Conservation (phyloP, 2,113 vertebrate genomes). For the Pomatorhinus ruficollis region DNA sequence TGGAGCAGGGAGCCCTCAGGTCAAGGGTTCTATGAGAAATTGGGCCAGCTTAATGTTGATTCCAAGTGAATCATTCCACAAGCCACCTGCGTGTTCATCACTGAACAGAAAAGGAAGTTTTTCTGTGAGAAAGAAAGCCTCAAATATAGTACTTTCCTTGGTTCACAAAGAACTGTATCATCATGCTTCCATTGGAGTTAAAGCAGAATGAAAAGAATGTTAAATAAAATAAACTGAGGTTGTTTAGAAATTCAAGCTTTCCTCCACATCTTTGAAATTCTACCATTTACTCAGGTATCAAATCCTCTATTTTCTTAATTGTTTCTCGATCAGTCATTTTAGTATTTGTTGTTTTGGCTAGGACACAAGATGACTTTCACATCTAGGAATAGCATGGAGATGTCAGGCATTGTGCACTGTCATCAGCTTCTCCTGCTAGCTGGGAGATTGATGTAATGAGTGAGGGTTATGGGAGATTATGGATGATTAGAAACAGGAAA, state of each 20-base stretch:
- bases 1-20: background rate
- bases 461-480: background rate
- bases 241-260: background rate
- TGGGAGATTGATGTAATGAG: background rate
- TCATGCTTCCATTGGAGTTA: background rate
- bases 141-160: background rate
- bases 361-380: background rate
- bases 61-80: background rate
- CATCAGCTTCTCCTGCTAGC: background rate
- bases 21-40: background rate
- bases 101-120: background rate
- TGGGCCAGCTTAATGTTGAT: background rate
- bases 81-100: background rate
- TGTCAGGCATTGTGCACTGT: background rate
- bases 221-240: background rate
- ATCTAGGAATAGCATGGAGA: background rate
- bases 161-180: background rate
- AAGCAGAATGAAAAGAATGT: background rate
- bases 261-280: background rate
- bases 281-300: background rate
- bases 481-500: background rate
- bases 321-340: background rate
- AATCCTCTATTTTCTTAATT: background rate
- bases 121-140: background rate
- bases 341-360: background rate